These are phyloP conservation scores for Madoqua kirkii DNA, from an alignment of 2,113 vertebrate species.

Conservation along the genomic window DNA sequence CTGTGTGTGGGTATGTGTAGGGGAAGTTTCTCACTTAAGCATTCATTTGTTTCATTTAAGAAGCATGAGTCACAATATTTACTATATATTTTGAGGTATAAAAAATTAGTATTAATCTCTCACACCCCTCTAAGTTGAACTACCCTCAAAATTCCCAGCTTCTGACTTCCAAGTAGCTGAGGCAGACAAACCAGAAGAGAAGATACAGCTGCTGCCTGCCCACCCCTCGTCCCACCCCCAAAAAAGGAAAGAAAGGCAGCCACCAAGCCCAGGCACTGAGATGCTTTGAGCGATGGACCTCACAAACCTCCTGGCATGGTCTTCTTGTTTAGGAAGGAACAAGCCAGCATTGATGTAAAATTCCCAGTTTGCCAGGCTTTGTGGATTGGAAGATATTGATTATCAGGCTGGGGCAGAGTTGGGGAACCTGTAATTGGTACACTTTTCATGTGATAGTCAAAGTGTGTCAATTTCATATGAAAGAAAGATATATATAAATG, in stretches of 20 bases:
- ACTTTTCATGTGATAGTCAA: conserved; percentile 26
- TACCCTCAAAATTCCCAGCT: neutral
- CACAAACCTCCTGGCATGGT: neutral
- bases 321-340: neutral
- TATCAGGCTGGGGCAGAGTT: neutral
- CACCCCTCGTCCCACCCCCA: neutral
- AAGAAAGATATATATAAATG: conserved; percentile 18
- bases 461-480: neutral
- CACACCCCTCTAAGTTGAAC: neutral
- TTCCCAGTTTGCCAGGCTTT: neutral
- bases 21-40: neutral
- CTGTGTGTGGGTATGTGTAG: neutral
- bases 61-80: neutral
- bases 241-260: neutral
- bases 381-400: neutral
- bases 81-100: neutral
- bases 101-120: neutral
- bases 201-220: neutral
- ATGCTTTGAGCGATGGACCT: neutral
- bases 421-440: neutral
- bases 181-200: neutral
- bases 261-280: neutral
- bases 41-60: neutral
- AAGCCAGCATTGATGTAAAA: neutral
- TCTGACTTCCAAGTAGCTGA: neutral